A percentile compares a stretch with the other conserved stretches of the same genome.
Evolutionary conservation across 2,888 invertebrate genomes (phyloP).

Genomic region (Dasysyrphus albostriatus): DNA sequence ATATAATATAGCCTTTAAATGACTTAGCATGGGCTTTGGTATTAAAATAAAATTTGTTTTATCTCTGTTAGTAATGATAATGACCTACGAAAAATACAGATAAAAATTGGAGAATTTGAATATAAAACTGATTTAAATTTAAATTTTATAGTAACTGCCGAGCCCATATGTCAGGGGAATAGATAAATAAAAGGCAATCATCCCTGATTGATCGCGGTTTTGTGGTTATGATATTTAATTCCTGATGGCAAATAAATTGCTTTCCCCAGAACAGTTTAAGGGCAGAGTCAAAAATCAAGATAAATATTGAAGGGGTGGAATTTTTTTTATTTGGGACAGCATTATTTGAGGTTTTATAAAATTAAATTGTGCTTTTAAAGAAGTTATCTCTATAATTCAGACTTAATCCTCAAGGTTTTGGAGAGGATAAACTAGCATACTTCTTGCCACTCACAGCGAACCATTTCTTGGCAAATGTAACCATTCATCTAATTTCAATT

Average conservation of each 20-base stretch:
- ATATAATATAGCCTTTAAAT: not conserved
- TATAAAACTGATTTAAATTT: constrained; percentile 51
- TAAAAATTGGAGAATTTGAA: constrained; percentile 50
- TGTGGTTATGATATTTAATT: constrained; percentile 11
- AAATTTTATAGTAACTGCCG: constrained; percentile 44
- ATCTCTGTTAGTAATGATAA: constrained; percentile 36
- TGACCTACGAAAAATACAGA: constrained; percentile 40
- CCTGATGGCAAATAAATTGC: not conserved
- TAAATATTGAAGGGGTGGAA: not conserved
- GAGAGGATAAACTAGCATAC: not conserved
- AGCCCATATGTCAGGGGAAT: constrained; percentile 37
- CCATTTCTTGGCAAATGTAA: not conserved
- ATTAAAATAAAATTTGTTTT: constrained; percentile 65
- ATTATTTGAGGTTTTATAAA: not conserved
- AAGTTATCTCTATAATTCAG: not conserved
- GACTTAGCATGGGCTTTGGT: not conserved
- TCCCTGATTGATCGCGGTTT: constrained; percentile 1
- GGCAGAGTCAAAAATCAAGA: not conserved
- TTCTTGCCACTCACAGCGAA: not conserved
- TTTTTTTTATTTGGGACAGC: no score
- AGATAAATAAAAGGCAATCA: constrained; percentile 12
- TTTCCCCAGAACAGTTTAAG: not conserved
- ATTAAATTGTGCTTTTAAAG: not conserved
- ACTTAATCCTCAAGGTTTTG: not conserved
- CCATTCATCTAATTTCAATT: constrained; percentile 27